Evolutionary conservation across 2,888 invertebrate species (phyloP).

Genomic region (Acronicta alni): DNA sequence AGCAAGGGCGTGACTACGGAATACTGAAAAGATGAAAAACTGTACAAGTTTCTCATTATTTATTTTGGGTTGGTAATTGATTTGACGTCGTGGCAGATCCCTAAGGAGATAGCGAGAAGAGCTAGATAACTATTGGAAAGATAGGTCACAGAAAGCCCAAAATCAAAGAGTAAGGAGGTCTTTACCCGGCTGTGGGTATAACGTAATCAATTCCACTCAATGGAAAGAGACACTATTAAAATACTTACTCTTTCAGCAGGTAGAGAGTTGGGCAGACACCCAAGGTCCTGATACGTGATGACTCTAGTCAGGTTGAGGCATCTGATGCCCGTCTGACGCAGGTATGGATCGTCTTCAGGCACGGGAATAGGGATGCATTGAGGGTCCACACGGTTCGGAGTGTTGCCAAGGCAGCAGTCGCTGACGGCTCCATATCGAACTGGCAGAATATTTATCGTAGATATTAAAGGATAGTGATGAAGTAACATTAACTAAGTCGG

Average conservation of each 20-base stretch:
- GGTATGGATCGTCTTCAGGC: slow-evolving; percentile 64
- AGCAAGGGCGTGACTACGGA: slow-evolving; percentile 52
- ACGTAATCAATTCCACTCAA: no score
- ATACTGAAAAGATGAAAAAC: slow-evolving; percentile 6
- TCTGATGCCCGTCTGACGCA: slow-evolving; percentile 61
- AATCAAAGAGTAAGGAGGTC: no score
- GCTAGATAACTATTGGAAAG: no score
- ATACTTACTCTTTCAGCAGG: slow-evolving; percentile 63
- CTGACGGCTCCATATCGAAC: slow-evolving; percentile 55
- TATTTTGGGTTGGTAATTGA: no score
- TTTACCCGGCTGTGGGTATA: no score
- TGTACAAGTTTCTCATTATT: no score
- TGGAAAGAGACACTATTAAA: no score
- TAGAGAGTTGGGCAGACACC: slow-evolving; percentile 59
- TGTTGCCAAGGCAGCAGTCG: slow-evolving; percentile 61
- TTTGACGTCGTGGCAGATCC: no score
- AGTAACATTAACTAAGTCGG: no score
- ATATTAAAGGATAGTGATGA: no score
- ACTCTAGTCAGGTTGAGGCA: slow-evolving; percentile 69
- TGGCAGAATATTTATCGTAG: slow-evolving; percentile 14
- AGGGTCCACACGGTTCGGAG: slow-evolving; percentile 58
- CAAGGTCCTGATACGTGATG: slow-evolving; percentile 64
- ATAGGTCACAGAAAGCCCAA: no score
- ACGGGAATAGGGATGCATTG: slow-evolving; percentile 63
- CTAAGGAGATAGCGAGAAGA: no score